These are phyloP conservation scores for Syngnathus rostellatus DNA, from an alignment of 2,797 vertebrate genomes.

Conservation along the genomic window DNA sequence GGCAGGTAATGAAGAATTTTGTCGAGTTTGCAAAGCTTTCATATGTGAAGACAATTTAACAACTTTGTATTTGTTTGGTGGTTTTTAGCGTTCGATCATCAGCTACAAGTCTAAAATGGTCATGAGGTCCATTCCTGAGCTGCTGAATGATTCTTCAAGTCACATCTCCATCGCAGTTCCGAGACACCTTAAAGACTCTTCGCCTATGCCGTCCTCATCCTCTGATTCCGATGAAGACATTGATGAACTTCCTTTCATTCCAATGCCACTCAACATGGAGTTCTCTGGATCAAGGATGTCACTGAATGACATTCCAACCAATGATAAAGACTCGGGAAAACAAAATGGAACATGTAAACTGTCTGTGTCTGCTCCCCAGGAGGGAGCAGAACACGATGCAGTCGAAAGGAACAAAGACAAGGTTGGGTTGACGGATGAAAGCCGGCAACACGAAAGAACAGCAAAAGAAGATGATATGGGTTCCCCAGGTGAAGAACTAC, in stretches of 20 bases:
- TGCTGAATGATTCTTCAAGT: slow-evolving; percentile 84
- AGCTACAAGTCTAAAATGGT: slow-evolving; percentile 98
- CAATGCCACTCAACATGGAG: slow-evolving; percentile 87
- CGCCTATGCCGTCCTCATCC: slow-evolving; percentile 83
- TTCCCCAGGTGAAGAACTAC: slow-evolving; percentile 75
- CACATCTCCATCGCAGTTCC: slow-evolving; percentile 89
- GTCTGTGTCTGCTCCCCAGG: slow-evolving; percentile 37
- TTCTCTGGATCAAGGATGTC: slow-evolving; percentile 90
- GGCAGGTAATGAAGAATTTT: slow-evolving; percentile 78
- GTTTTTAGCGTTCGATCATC: slow-evolving; percentile 85
- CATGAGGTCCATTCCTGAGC: slow-evolving; percentile 86
- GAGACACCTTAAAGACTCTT: slow-evolving; percentile 78
- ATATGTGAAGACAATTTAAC: background rate
- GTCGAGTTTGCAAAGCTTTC: background rate
- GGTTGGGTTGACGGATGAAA: slow-evolving; percentile 50
- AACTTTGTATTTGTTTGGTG: slow-evolving; percentile 1
- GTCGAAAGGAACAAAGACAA: slow-evolving; percentile 48
- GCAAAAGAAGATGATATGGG: slow-evolving; percentile 61
- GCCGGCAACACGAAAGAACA: slow-evolving; percentile 59
- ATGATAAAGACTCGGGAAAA: slow-evolving; percentile 69
- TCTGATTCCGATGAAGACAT: slow-evolving; percentile 95
- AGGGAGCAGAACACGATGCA: slow-evolving; percentile 53
- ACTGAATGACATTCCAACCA: slow-evolving; percentile 84
- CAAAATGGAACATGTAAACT: slow-evolving; percentile 52
- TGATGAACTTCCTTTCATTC: slow-evolving; percentile 88